These are phyloP conservation scores for Isurus oxyrinchus DNA, from an alignment of 2,113 vertebrate species.

Conservation along the genomic window DNA sequence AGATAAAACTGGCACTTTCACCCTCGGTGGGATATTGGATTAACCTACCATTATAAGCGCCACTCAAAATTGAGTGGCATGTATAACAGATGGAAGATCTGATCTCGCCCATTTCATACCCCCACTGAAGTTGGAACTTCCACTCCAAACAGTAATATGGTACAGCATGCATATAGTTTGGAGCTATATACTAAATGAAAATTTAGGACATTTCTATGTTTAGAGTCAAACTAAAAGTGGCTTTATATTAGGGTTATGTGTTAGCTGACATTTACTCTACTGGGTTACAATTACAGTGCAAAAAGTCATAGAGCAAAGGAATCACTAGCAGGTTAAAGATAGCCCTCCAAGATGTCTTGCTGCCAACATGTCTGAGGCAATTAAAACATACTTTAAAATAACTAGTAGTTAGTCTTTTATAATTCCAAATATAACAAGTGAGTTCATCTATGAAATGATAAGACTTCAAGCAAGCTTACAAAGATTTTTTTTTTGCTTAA, in stretches of 20 bases:
- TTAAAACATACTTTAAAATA: constrained; percentile 31
- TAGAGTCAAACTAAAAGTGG: constrained; percentile 44
- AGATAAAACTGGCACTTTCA: neutral
- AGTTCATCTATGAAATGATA: neutral
- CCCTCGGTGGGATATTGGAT: neutral
- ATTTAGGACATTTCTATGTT: neutral
- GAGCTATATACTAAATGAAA: neutral
- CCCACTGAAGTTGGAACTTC: neutral
- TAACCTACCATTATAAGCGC: neutral
- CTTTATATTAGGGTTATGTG: constrained; percentile 52
- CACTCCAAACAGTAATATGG: neutral
- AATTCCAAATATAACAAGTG: neutral
- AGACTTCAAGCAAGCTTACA: neutral
- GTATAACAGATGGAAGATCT: neutral
- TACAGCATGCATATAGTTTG: neutral
- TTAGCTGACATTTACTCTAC: constrained; percentile 66
- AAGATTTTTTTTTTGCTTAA: neutral
- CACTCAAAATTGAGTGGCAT: neutral
- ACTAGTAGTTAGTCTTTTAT: neutral
- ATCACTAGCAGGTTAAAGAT: constrained; percentile 64
- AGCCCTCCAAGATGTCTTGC: constrained; percentile 56
- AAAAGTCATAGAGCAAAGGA: constrained; percentile 62
- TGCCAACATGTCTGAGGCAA: constrained; percentile 56
- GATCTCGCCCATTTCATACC: neutral
- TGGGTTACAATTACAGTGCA: constrained; percentile 68